A percentile compares a stretch with the other conserved stretches of the same genome.
Evolutionary conservation across 2,888 invertebrate species (phyloP).

Genomic region (Athrips mouffetella): DNA sequence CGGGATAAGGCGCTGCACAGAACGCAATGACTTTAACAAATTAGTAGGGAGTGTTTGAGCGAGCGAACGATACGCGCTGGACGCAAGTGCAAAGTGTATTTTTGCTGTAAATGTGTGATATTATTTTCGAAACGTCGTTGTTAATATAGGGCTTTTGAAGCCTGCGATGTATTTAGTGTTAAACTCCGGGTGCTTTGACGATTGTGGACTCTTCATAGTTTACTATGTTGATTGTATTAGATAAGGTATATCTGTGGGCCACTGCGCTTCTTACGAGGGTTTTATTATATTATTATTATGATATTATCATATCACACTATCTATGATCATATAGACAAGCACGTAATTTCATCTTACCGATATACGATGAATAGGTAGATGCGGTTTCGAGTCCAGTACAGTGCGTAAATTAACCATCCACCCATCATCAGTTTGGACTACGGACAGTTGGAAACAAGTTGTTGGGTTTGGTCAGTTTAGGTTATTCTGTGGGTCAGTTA

Average conservation of each 20-base stretch:
- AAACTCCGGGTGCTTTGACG: conserved; percentile 78
- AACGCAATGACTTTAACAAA: conserved; percentile 54
- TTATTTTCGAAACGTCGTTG: conserved; percentile 70
- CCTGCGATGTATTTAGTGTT: conserved; percentile 74
- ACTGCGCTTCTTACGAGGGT: conserved; percentile 33
- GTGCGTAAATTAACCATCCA: too few species aligned
- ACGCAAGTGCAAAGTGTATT: conserved; percentile 67
- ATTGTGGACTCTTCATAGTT: conserved; percentile 75
- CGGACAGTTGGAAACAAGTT: too few species aligned
- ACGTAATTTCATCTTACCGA: too few species aligned
- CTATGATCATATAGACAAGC: too few species aligned
- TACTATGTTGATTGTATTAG: conserved; percentile 69
- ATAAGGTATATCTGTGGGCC: conserved; percentile 47
- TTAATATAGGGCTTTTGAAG: conserved; percentile 69
- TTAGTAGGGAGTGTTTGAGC: conserved; percentile 31
- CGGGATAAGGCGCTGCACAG: conserved; percentile 71
- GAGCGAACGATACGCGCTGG: conserved; percentile 42
- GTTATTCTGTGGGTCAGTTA: too few species aligned
- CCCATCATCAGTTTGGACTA: too few species aligned
- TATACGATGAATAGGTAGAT: too few species aligned
- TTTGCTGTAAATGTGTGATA: conserved; percentile 75
- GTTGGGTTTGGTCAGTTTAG: too few species aligned
- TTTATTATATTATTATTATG: too few species aligned
- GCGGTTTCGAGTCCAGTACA: too few species aligned
- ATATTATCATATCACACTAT: too few species aligned